Percentiles rank a stretch among this genome's conserved stretches.
Conservation (phyloP, 2,113 vertebrate genomes). For the Oncorhynchus nerka region DNA sequence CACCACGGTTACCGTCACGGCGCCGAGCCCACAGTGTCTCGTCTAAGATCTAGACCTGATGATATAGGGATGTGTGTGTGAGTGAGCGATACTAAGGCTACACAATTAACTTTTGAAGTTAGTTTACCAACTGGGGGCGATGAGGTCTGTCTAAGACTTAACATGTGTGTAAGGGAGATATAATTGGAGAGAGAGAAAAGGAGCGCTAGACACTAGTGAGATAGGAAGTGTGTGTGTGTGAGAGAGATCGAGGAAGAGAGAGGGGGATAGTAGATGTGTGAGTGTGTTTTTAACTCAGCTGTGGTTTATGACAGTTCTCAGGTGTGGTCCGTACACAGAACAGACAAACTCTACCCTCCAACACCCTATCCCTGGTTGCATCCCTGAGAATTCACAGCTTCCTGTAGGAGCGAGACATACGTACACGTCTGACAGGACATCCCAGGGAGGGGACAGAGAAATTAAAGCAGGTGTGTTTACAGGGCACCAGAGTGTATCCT, state of each 20-base stretch:
- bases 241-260: not conserved
- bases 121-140: too few relatives aligned
- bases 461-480: not conserved
- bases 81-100: not conserved
- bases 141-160: too few relatives aligned
- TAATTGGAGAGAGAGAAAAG: not conserved
- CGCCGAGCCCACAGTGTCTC: not conserved
- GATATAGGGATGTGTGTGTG: not conserved
- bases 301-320: constrained; percentile 27
- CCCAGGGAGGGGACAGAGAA: too few relatives aligned
- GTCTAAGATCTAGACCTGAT: not conserved
- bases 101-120: too few relatives aligned
- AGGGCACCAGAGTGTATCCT: not conserved
- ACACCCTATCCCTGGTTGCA: constrained; percentile 25
- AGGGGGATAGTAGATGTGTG: not conserved
- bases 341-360: constrained; percentile 34
- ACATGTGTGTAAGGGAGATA: not conserved
- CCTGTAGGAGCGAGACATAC: constrained; percentile 6
- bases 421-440: not conserved
- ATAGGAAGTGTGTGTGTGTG: not conserved
- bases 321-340: constrained; percentile 47
- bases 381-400: constrained; percentile 48
- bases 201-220: not conserved
- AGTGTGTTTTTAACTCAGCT: constrained; percentile 22
- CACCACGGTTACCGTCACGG: not conserved